Evolutionary conservation across 1,140 invertebrate genomes (phyloP), one percentile per base, ranked within the genome.

Genomic region (Scaptomyza graminum): DNA sequence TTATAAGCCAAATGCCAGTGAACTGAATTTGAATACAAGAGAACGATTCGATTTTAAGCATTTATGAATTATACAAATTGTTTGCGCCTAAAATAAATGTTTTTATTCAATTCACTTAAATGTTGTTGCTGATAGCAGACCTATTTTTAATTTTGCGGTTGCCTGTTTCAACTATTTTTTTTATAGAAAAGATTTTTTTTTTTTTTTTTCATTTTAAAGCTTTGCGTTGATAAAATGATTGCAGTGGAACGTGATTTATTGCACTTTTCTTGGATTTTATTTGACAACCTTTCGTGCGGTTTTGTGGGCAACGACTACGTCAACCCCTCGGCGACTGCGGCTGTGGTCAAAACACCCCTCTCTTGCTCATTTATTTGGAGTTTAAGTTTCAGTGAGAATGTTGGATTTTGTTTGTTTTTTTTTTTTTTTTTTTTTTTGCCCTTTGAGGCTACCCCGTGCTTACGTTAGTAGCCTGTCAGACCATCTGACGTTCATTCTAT

Each of bases 191-290:
- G 9, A 28, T 34, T 34, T 70, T 25, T 50, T 46, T 59, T 18
- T 34, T 11, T 28, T 55, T 49, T 18, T 25, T 43, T 57, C 18
- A 5, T 7, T 31, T n/a, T 51, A 51, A 47, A 55, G 67, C 43
- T 82, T 62, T 64, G 25, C 28, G 59, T 31, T 66, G 64, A 64
- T 72, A 71, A 72, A 75, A 78, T 68, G 55, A 80, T 76, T 79
- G 69, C 76, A 72, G 46, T 71, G 63, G 59, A 72, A 72, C 71
- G 78, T 87, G 78, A 81, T 87, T 87, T 82, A 87, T 81, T 85
- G 71, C 78, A 76, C 31, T 87, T 85, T 87, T 57, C 69, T 55
- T 56, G 61, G 69, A 76, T 87, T 85, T 85, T 87, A 87, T 87
- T 85, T 85, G 82, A 85, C 82, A 85, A 81, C 67, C 77, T 78